Conservation (phyloP, 2,113 vertebrate genomes). For the Onychostruthus taczanowskii region DNA sequence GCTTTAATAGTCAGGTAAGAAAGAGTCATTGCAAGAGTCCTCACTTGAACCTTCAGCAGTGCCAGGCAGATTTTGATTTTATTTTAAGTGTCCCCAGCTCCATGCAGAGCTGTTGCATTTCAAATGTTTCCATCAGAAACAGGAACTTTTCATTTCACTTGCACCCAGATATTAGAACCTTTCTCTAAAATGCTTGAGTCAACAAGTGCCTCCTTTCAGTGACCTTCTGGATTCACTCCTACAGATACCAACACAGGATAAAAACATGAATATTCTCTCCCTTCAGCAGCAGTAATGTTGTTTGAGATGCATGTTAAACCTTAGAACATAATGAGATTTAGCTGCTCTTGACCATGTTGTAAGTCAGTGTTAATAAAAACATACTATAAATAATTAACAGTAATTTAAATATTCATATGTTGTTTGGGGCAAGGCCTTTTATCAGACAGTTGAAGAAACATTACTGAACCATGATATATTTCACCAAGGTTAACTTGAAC, state of each 20-base stretch:
- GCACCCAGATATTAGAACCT: neutral
- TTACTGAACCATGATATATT: conserved; percentile 58
- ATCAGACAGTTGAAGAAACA: conserved; percentile 71
- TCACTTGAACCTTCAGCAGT: neutral
- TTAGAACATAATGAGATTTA: neutral
- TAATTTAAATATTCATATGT: conserved; percentile 88
- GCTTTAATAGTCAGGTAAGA: neutral
- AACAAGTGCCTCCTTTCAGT: neutral
- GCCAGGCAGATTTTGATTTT: neutral
- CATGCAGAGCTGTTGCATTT: neutral
- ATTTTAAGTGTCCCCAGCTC: neutral
- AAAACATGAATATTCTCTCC: neutral
- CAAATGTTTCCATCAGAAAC: neutral
- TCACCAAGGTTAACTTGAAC: conserved; percentile 61
- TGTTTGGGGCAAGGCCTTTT: conserved; percentile 81
- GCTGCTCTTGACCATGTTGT: conserved; percentile 12
- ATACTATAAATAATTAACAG: conserved; percentile 81
- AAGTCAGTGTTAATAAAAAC: conserved; percentile 69
- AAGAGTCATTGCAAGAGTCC: neutral
- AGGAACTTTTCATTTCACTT: neutral
- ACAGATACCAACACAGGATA: neutral
- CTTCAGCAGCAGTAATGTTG: neutral
- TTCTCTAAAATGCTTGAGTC: neutral
- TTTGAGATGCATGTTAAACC: accelerated
- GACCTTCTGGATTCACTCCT: neutral